Base-by-base conservation (phyloP, 2,888 invertebrate genomes). In the Nemotelus nigrinus region DNA sequence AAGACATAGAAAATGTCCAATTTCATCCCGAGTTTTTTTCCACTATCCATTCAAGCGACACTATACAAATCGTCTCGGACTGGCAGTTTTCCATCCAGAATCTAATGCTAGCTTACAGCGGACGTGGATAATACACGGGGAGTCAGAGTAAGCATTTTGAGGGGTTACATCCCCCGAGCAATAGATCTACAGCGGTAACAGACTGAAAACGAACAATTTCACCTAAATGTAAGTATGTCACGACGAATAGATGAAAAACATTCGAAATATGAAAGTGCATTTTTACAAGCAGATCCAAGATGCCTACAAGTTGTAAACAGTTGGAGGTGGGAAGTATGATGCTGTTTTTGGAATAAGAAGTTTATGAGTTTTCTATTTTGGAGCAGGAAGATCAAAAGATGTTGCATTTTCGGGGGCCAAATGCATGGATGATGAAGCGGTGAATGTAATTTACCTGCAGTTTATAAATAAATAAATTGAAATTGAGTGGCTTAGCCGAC, bases 121-220 rank as follows among this genome's bases (percentile, higher is more conserved):
- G 74, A 10, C 57, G 57, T 8, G 25, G 3, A 25, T 25, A 25
- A 60, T 63, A 39, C 74, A 74, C 39, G 50, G 63, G 74, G 25
- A 25, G 25, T 25, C 25, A 25, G 25, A 48, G 60, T 74, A 60
- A 60, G 74, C 74, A 74, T 60, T 70, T 74, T 25, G 25, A 60
- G 74, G 74, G 74, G 74, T 74, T 74, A 74, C 63, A 74, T 63
- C 57, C 74, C 72, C 74, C 50, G 39, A 74, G 74, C 74, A 50
- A 63, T 74, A 63, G 44, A 60, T 74, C 74, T 74, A 39, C 48
- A 60, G 48, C 60, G 63, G 60, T 47, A 48, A 63, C 25, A 47
- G 63, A 47, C 50, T 48, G 48, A 74, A 74, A 48, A 74, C 74
- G 60, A 74, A 74, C 60, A 39, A 74, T 74, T 74, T 63, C 60